Percentiles rank a stretch among this genome's conserved stretches.
Conservation (phyloP, 2,888 invertebrate species). For the Nomada goodeniana region DNA sequence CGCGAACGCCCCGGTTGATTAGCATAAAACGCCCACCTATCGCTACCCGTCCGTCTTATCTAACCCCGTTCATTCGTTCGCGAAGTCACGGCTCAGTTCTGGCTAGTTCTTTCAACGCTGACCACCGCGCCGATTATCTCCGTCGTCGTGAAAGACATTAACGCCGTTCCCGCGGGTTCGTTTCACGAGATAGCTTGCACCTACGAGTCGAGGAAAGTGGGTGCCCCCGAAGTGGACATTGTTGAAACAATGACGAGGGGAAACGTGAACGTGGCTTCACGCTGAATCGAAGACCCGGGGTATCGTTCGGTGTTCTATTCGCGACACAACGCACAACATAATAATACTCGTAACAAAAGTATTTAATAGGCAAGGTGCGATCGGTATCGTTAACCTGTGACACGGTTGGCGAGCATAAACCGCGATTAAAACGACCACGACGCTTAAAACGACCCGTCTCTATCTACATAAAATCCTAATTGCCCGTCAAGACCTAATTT, state of each 20-base stretch:
- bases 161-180: neutral
- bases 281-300: too few relatives aligned
- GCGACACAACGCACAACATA: too few relatives aligned
- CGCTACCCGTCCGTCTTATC: constrained; percentile 44
- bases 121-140: constrained; percentile 40
- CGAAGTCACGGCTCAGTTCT: constrained; percentile 59
- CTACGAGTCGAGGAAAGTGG: constrained; percentile 9
- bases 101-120: constrained; percentile 23
- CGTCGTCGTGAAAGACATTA: neutral
- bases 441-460: too few relatives aligned
- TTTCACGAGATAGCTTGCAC: constrained; percentile 5
- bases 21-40: constrained; percentile 64
- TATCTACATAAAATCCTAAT: too few relatives aligned
- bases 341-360: too few relatives aligned
- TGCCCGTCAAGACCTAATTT: too few relatives aligned
- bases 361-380: too few relatives aligned
- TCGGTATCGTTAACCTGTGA: too few relatives aligned
- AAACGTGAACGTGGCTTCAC: neutral
- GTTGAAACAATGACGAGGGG: too few relatives aligned
- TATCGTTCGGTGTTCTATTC: too few relatives aligned
- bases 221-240: neutral
- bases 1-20: constrained; percentile 54
- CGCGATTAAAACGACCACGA: too few relatives aligned
- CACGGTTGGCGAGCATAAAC: too few relatives aligned
- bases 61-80: constrained; percentile 38